Conservation (phyloP, 1,140 invertebrate genomes). For the Tenebrio molitor region DNA sequence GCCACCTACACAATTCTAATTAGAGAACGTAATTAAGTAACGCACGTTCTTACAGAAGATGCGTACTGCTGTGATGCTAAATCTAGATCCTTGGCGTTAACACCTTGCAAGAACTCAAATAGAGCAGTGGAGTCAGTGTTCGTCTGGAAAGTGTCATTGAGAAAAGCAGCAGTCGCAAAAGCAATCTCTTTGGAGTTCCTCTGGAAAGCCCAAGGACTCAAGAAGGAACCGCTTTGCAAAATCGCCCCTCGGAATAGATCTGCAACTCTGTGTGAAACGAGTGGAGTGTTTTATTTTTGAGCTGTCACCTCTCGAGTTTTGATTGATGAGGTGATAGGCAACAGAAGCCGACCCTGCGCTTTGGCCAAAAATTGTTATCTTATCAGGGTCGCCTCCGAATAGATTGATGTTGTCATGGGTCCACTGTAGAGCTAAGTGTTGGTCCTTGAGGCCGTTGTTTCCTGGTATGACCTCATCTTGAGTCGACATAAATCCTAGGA, state of each 20-base stretch:
- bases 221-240: slow-evolving; percentile 41
- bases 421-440: slow-evolving; percentile 65
- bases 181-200: slow-evolving; percentile 18
- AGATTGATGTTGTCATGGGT: slow-evolving; percentile 66
- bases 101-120: slow-evolving; percentile 30
- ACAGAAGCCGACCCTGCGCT: slow-evolving; percentile 66
- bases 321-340: slow-evolving; percentile 62
- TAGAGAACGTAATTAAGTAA: not conserved
- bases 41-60: too few relatives aligned
- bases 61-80: slow-evolving; percentile 7
- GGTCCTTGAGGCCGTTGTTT: slow-evolving; percentile 45
- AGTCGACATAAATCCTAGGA: slow-evolving; percentile 41
- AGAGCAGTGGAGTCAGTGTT: slow-evolving; percentile 20
- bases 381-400: slow-evolving; percentile 68
- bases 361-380: slow-evolving; percentile 69
- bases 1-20: too few relatives aligned
- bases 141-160: slow-evolving; percentile 34
- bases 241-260: slow-evolving; percentile 50
- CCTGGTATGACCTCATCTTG: slow-evolving; percentile 24
- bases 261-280: not conserved
- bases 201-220: slow-evolving; percentile 45
- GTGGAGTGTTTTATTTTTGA: not conserved
- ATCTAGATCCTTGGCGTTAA: slow-evolving; percentile 14
- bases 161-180: slow-evolving; percentile 22
- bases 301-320: not conserved